phyloP scores from a whole-genome alignment of 1,140 invertebrate genomes.

The Drosophila azteca region DNA sequence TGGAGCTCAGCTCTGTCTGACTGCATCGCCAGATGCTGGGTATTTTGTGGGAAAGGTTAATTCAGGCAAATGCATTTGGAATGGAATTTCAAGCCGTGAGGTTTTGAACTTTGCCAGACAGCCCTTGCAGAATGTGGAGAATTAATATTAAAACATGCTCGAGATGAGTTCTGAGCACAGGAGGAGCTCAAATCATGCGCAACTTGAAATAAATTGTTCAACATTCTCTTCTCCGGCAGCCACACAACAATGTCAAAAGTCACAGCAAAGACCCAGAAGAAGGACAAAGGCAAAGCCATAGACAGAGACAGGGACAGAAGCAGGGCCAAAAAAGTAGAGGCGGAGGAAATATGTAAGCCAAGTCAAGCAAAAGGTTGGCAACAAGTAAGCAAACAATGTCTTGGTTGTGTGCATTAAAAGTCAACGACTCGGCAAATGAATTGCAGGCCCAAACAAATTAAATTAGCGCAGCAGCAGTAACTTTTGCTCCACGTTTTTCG shows the following conservation, averaged over 20 bases:
- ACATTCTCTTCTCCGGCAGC: constrained; percentile 30
- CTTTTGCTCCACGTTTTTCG: constrained; percentile 12
- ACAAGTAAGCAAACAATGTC: constrained; percentile 67
- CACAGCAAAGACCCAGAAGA: constrained; percentile 10
- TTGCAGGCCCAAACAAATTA: constrained; percentile 74
- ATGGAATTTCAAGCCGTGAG: neutral
- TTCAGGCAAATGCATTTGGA: constrained; percentile 27
- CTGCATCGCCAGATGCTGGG: constrained; percentile 40
- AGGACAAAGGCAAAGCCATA: constrained; percentile 22
- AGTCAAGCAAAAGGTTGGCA: constrained; percentile 63
- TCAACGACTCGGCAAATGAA: constrained; percentile 78
- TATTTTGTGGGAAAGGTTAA: constrained; percentile 26
- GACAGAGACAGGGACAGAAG: neutral
- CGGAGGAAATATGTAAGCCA: constrained; percentile 29
- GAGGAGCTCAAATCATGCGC: constrained; percentile 36
- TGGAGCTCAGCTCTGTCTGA: neutral
- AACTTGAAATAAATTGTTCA: constrained; percentile 53
- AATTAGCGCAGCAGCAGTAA: constrained; percentile 59
- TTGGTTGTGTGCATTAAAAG: constrained; percentile 73
- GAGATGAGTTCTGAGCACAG: constrained; percentile 10
- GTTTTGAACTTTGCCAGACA: neutral
- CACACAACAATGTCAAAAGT: constrained; percentile 42
- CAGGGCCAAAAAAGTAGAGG: neutral
- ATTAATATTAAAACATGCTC: constrained; percentile 41
- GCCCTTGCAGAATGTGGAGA: neutral